These are phyloP conservation scores for Dioctria linearis DNA, from an alignment of 2,888 invertebrate species.

Conservation along the genomic window DNA sequence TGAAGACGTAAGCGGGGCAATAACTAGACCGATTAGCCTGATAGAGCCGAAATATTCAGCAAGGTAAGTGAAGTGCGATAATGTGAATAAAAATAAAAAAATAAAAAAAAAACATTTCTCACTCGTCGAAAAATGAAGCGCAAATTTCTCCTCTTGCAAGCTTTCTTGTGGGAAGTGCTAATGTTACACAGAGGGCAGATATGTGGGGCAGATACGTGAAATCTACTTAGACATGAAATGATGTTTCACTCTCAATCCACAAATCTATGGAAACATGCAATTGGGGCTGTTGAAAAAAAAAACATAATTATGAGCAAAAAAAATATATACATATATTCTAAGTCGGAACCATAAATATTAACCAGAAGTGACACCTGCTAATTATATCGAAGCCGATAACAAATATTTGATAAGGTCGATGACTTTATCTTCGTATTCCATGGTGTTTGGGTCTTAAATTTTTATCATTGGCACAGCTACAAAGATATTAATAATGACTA, in stretches of 20 bases:
- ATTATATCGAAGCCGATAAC: not conserved
- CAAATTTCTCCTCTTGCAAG: constrained; percentile 30
- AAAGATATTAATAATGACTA: not conserved
- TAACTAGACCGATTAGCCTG: constrained; percentile 32
- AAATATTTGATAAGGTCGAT: constrained; percentile 10
- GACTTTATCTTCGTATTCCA: constrained; percentile 27
- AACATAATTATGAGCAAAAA: too few species aligned
- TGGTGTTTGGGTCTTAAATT: constrained; percentile 5
- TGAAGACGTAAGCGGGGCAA: constrained; percentile 9
- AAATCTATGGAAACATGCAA: too few species aligned
- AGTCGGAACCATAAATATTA: too few species aligned
- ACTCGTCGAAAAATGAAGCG: constrained; percentile 11
- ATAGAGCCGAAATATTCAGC: constrained; percentile 24
- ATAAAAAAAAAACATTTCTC: constrained; percentile 1
- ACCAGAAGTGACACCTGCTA: not conserved
- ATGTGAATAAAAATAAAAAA: not conserved
- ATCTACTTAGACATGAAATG: not conserved
- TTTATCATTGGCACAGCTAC: not conserved
- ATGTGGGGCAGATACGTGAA: constrained; percentile 26
- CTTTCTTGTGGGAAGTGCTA: constrained; percentile 28
- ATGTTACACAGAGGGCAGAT: constrained; percentile 10
- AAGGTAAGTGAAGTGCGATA: constrained; percentile 25
- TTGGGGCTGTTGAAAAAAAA: too few species aligned
- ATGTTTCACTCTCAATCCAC: constrained; percentile 14
- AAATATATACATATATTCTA: too few species aligned